Conservation (phyloP, 2,888 invertebrate species). For the Synanthedon tipuliformis region DNA sequence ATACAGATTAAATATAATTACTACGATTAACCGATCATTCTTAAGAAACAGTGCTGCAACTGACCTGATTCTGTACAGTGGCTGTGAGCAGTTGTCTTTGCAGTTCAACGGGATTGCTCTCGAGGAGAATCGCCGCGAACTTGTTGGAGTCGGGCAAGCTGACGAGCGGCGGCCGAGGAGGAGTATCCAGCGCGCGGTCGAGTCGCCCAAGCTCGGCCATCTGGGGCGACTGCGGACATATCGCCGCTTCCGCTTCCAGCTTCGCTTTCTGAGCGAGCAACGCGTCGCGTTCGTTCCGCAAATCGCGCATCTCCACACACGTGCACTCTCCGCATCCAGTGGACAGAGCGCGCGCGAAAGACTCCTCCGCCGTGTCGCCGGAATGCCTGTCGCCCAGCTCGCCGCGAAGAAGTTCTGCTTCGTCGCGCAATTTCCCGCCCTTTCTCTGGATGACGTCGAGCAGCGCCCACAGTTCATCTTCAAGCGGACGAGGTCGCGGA, state of each 20-base stretch:
- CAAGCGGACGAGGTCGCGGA: constrained; percentile 64
- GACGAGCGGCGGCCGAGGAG: constrained; percentile 72
- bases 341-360: constrained; percentile 66
- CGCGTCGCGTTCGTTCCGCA: constrained; percentile 81
- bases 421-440: constrained; percentile 77
- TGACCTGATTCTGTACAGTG: constrained; percentile 87
- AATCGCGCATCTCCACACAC: constrained; percentile 64
- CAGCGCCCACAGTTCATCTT: constrained; percentile 87
- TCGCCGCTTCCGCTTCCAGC: constrained; percentile 80
- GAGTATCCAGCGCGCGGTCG: constrained; percentile 77
- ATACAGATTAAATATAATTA: too few relatives aligned
- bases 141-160: constrained; percentile 78
- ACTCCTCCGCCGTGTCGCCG: constrained; percentile 74
- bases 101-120: constrained; percentile 84
- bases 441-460: constrained; percentile 87
- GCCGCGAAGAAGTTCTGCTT: constrained; percentile 75
- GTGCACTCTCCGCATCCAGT: constrained; percentile 26
- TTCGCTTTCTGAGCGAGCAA: constrained; percentile 80
- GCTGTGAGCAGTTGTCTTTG: constrained; percentile 85
- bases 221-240: constrained; percentile 55
- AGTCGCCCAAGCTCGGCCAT: constrained; percentile 74
- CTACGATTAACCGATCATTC: too few relatives aligned
- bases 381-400: constrained; percentile 38
- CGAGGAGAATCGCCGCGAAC: constrained; percentile 85
- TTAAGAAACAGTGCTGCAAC: constrained; percentile 6